Conservation (phyloP, 2,888 invertebrate genomes). For the Rhamnusium bicolor region DNA sequence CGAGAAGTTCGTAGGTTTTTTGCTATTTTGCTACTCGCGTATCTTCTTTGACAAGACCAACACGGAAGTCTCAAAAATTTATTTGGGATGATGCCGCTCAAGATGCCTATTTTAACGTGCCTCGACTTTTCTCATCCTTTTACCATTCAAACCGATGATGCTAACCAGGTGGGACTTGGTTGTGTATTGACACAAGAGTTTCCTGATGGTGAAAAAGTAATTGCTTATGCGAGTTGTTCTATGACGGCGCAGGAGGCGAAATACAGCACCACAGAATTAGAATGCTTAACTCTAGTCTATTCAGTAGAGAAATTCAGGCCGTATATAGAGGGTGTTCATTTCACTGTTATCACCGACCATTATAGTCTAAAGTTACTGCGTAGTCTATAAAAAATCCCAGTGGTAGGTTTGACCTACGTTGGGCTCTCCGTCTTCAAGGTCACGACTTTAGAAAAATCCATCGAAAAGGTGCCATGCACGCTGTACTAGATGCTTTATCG, state of each 20-base stretch:
- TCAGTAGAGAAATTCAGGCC: not conserved
- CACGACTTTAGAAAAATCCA: not conserved
- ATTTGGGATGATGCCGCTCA: not conserved
- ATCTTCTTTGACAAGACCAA: not conserved
- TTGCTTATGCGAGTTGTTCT: not conserved
- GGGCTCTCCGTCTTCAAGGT: not conserved
- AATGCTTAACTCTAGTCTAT: not conserved
- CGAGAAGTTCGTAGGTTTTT: not conserved
- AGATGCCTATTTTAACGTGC: not conserved
- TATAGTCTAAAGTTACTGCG: not conserved
- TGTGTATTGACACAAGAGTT: not conserved
- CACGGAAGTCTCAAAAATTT: not conserved
- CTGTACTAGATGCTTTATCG: not conserved
- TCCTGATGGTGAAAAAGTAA: conserved; percentile 3
- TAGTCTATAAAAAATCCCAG: not conserved
- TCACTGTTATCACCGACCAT: conserved; percentile 3
- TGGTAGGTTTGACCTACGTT: not conserved
- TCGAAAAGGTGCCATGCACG: not conserved
- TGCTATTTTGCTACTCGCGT: not conserved
- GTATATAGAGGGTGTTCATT: not conserved
- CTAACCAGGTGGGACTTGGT: not conserved
- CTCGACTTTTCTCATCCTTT: not conserved
- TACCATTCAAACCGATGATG: not conserved
- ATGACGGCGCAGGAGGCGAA: not conserved
- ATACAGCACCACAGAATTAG: not conserved